Base-by-base conservation (phyloP, 1,140 invertebrate species). In the Drosophila jambulina region DNA sequence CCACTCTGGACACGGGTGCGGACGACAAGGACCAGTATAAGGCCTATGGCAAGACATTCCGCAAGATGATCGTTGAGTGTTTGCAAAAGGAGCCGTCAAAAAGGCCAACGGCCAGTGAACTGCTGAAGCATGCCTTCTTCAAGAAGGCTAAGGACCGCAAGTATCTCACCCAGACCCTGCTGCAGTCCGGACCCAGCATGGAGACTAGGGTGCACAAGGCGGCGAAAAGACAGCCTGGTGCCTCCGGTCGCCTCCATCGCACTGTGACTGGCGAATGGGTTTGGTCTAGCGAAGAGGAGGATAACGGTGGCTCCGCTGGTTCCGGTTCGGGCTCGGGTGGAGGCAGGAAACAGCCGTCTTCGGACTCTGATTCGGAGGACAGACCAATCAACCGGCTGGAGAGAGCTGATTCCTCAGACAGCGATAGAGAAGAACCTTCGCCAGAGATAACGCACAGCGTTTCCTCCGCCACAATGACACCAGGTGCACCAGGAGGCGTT, bases 11-110 rank as follows among this genome's bases (percentile, higher is more conserved):
- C 86, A 99, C 98, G 2, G 94, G 96, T 36, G 97, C 98, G 1
- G 98, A 99, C 78, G 97, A 99, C 70, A 99, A 98, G 92, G 99
- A 99, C 92, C 99, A 99, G 92, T 99, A 99, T 90, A 99, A 99
- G 94, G 96, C 96, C 9, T 99, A 99, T 92, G 98, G 99, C 29
- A 99, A 99, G 94, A 98, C 97, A 43, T 99, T 99, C 94, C 95
- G 98, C 36, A 99, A 98, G 94, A 97, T 99, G 96, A 98, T 99
- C 54, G 94, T 96, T 13, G 98, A 99, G 91, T 99, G 98, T 93
- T 94, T 99, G 40, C 98, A 99, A 93, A 99, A 99, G 93, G 98
- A 99, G 93, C 97, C 98, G 15, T 94, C 96, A 8, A 99, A 99
- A 93, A 95, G 98, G 94, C 98, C 99, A 15, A 98, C 98, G 12